A percentile compares a stretch with the other conserved stretches of the same genome.
Conservation (phyloP, 1,140 invertebrate species). For the Drosophila melanogaster region Release_6_plus_ISO1_MT NT_033777.3:14110001-14110500, state of each 20-base stretch:
- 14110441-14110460: constrained; percentile 14
- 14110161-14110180: constrained; percentile 15
- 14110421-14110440: constrained; percentile 26
- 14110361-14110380: constrained; percentile 46
- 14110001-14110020: constrained; percentile 20
- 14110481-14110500: constrained; percentile 54
- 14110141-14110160: constrained; percentile 11
- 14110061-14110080: constrained; percentile 35
- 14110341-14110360: constrained; percentile 53
- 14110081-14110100: constrained; percentile 53
- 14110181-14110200: constrained; percentile 15
- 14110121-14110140: constrained; percentile 46
- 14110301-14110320: constrained; percentile 26
- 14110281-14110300: neutral
- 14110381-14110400: constrained; percentile 54
- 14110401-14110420: constrained; percentile 34
- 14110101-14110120: constrained; percentile 45
- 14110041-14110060: constrained; percentile 15
- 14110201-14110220: constrained; percentile 19
- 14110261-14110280: neutral
- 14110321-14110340: constrained; percentile 50
- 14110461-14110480: constrained; percentile 59
- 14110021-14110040: constrained; percentile 38
- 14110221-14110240: constrained; percentile 50
- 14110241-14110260: constrained; percentile 27